Conservation (phyloP, 2,888 invertebrate species). For the Boloria selene region DNA sequence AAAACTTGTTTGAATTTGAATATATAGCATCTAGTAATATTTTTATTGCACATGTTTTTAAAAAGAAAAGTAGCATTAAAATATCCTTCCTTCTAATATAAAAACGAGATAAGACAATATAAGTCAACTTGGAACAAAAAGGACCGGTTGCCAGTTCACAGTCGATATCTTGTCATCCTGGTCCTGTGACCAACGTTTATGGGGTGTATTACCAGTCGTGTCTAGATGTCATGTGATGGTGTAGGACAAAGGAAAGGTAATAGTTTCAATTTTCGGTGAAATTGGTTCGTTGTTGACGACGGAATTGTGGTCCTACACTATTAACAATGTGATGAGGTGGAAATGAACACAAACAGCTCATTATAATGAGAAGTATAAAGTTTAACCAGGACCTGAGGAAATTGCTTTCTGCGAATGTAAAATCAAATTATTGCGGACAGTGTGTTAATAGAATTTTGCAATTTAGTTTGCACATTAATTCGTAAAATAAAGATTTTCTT, state of each 20-base stretch:
- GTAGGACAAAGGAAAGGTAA: conserved; percentile 3
- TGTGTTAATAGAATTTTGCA: neutral
- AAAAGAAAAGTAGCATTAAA: too few species aligned
- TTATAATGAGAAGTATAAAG: conserved; percentile 12
- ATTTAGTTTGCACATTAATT: too few species aligned
- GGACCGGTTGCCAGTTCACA: too few species aligned
- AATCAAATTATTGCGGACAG: neutral
- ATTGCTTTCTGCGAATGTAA: neutral
- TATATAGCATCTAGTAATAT: too few species aligned
- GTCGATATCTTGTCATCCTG: too few species aligned
- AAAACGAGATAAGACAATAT: too few species aligned
- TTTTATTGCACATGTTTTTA: too few species aligned
- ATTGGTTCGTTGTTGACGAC: conserved; percentile 3
- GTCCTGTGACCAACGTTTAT: neutral
- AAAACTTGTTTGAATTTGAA: too few species aligned
- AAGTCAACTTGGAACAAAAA: too few species aligned
- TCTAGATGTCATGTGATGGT: neutral
- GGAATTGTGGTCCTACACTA: neutral
- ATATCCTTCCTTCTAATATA: too few species aligned
- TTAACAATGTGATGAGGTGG: conserved; percentile 3
- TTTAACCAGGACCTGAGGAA: neutral
- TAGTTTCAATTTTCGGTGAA: conserved; percentile 18
- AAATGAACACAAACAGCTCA: conserved; percentile 6
- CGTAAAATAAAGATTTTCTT: too few species aligned
- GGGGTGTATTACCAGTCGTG: neutral